A percentile compares a stretch with the other conserved stretches of the same genome.
Evolutionary conservation across 2,797 vertebrate genomes (phyloP).

Genomic region (Sebastes matsubarae): DNA sequence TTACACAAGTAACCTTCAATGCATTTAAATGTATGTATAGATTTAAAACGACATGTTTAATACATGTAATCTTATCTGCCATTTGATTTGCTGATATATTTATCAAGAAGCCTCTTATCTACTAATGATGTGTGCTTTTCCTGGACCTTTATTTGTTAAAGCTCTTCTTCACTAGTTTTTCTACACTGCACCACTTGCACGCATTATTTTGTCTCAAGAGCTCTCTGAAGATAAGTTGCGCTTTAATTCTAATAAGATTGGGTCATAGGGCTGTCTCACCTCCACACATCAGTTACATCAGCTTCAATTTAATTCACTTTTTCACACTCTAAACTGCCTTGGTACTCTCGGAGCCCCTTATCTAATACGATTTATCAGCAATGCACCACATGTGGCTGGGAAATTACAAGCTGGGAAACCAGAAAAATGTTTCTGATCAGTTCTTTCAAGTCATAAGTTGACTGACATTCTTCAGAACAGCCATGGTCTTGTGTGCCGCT

Average conservation of each 20-base stretch:
- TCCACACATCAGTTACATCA: slow-evolving; percentile 40
- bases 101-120: background rate
- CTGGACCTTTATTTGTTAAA: background rate
- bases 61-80: background rate
- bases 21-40: background rate
- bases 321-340: slow-evolving; percentile 31
- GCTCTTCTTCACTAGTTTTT: slow-evolving; percentile 1
- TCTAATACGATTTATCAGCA: slow-evolving; percentile 56
- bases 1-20: background rate
- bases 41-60: background rate
- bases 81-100: background rate
- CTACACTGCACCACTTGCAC: background rate
- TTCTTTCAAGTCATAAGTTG: slow-evolving; percentile 35
- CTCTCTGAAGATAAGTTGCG: slow-evolving; percentile 3
- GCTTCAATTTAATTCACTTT: slow-evolving; percentile 41
- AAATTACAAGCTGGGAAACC: slow-evolving; percentile 28
- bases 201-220: background rate
- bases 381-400: slow-evolving; percentile 32
- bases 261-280: slow-evolving; percentile 16
- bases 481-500: slow-evolving; percentile 15
- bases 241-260: slow-evolving; percentile 24
- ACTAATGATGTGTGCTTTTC: background rate
- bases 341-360: slow-evolving; percentile 31
- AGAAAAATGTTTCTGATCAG: slow-evolving; percentile 34
- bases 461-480: slow-evolving; percentile 37